Conservation (phyloP, 2,888 invertebrate genomes). For the Luperina testacea region DNA sequence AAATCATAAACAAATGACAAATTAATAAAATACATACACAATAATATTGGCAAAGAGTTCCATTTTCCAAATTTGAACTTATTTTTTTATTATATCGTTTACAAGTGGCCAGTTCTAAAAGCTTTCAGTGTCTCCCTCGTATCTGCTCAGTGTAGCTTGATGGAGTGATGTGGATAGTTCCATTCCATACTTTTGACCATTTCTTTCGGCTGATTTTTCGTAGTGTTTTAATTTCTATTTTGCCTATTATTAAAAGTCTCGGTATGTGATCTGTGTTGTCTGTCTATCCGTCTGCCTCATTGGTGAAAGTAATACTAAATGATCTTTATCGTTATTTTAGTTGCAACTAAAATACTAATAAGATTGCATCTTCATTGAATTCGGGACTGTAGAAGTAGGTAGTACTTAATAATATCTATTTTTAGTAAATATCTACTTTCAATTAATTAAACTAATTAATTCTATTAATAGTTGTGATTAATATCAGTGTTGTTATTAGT, state of each 20-base stretch:
- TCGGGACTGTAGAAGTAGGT: neutral
- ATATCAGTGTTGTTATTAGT: slow-evolving; percentile 15
- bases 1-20: too few relatives aligned
- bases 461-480: slow-evolving; percentile 17
- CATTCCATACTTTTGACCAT: neutral
- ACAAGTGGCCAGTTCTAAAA: too few relatives aligned
- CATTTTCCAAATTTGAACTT: too few relatives aligned
- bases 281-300: neutral
- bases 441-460: neutral
- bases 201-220: neutral
- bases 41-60: too few relatives aligned
- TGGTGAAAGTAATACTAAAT: neutral
- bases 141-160: neutral
- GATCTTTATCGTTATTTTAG: neutral
- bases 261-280: neutral
- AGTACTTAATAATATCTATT: neutral
- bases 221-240: neutral
- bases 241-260: neutral
- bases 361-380: neutral
- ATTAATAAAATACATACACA: too few relatives aligned
- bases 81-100: too few relatives aligned
- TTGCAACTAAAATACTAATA: neutral
- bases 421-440: neutral
- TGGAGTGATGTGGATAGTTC: neutral
- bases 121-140: neutral